Evolutionary conservation across 2,888 invertebrate species (phyloP).

Genomic region (Cephus runcator): DNA sequence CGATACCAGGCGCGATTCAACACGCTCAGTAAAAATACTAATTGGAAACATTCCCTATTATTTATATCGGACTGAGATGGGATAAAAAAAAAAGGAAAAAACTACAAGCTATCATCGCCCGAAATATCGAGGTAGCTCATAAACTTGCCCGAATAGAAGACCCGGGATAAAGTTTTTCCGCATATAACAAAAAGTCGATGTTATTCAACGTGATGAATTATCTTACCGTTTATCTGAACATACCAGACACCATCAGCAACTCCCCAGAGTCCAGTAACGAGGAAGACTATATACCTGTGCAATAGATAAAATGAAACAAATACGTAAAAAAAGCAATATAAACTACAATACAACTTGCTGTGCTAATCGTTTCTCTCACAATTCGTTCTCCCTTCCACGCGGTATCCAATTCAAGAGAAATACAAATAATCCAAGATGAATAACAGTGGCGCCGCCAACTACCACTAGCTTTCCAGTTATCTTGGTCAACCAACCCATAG

Average conservation of each 20-base stretch:
- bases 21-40: background rate
- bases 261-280: conserved; percentile 74
- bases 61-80: background rate
- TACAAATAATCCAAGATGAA: background rate
- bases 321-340: background rate
- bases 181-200: background rate
- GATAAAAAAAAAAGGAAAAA: background rate
- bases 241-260: conserved; percentile 75
- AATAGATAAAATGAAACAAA: background rate
- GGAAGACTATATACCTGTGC: conserved; percentile 65
- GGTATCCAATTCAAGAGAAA: background rate
- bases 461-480: conserved; percentile 20
- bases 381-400: background rate
- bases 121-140: background rate
- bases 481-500: conserved; percentile 67
- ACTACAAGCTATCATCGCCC: background rate
- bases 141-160: background rate
- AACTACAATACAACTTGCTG: background rate
- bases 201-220: conserved; percentile 1
- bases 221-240: conserved; percentile 74
- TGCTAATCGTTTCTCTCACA: background rate
- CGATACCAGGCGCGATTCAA: background rate
- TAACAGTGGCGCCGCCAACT: background rate
- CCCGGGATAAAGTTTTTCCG: background rate
- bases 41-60: background rate